These are phyloP conservation scores for Phoebastria nigripes DNA, from an alignment of 2,797 vertebrate species.

Conservation along the genomic window DNA sequence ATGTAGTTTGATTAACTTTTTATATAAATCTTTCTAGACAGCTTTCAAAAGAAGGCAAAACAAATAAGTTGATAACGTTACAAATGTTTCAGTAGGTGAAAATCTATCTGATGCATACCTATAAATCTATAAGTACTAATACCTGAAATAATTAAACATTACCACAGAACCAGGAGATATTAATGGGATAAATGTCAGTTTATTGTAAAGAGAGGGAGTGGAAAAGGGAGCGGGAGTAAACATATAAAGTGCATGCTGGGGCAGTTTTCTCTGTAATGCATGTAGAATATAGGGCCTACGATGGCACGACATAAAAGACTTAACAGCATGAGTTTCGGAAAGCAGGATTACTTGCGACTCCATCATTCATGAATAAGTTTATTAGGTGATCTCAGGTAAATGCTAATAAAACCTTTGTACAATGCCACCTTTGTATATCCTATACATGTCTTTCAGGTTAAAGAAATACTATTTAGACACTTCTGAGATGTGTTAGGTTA, in stretches of 20 bases:
- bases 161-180: not conserved
- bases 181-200: not conserved
- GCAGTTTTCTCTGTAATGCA: not conserved
- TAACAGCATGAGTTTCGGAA: not conserved
- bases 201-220: not conserved
- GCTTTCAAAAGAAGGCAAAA: slow-evolving; percentile 2
- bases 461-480: not conserved
- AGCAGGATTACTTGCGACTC: not conserved
- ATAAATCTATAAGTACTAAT: not conserved
- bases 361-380: not conserved
- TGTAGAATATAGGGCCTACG: not conserved
- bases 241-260: not conserved
- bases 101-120: not conserved
- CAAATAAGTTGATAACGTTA: not conserved
- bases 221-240: not conserved
- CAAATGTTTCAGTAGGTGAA: not conserved
- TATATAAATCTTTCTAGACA: slow-evolving; percentile 30
- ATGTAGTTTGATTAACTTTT: slow-evolving; percentile 53
- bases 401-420: not conserved
- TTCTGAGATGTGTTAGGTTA: not conserved
- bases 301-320: not conserved
- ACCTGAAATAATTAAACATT: not conserved
- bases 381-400: not conserved
- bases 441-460: not conserved
- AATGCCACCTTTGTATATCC: not conserved